A percentile compares a stretch with the other conserved stretches of the same genome.
Evolutionary conservation across 2,113 vertebrate genomes (phyloP).

Genomic region (Plectropomus leopardus): DNA sequence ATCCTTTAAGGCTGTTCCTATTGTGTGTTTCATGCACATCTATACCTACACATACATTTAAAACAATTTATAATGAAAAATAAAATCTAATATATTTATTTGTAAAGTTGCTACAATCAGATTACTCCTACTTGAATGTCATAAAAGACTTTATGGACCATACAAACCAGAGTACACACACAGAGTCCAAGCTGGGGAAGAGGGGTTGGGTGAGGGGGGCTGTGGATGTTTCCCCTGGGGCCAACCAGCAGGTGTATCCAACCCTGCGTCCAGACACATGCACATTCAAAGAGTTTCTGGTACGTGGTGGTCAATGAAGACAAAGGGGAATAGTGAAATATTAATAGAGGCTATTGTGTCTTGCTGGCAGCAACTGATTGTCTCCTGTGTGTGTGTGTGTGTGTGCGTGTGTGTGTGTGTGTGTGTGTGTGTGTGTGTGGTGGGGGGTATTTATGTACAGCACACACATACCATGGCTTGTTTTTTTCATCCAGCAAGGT

Average conservation of each 20-base stretch:
- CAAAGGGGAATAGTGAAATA: conserved; percentile 90
- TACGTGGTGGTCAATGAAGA: conserved; percentile 85
- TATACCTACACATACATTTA: too few species aligned
- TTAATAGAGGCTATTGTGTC: conserved; percentile 91
- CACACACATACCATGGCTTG: conserved; percentile 3
- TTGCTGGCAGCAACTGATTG: conserved; percentile 87
- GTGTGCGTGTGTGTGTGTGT: conserved; percentile 29
- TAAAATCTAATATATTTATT: background rate
- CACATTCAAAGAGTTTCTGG: conserved; percentile 75
- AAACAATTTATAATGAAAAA: too few species aligned
- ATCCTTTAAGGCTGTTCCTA: too few species aligned
- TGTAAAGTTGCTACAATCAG: too few species aligned
- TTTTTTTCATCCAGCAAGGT: conserved; percentile 73
- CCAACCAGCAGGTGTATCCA: background rate
- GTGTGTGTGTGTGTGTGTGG: conserved; percentile 9
- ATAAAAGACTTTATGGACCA: background rate
- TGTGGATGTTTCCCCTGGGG: background rate
- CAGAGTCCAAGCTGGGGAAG: background rate
- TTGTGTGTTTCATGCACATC: too few species aligned
- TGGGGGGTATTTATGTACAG: conserved; percentile 21
- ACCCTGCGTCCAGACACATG: conserved; percentile 13
- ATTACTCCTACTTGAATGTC: background rate
- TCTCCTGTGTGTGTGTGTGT: conserved; percentile 72
- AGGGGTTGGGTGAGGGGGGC: too few species aligned
- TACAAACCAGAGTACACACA: background rate